Conservation (phyloP, 2,888 invertebrate species). For the Orthonevra nobilis region DNA sequence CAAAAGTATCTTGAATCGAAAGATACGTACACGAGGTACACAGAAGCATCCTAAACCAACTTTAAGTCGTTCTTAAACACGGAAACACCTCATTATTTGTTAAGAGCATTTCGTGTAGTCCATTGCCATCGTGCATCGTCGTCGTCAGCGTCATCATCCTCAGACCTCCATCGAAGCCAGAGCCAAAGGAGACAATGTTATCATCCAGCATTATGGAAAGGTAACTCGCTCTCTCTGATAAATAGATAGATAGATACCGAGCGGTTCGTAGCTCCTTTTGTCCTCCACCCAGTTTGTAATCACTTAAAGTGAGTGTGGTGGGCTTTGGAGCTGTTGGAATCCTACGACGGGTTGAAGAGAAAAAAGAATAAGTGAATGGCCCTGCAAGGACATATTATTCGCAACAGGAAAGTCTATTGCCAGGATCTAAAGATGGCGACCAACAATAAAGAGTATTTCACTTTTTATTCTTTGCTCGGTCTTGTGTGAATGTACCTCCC, state of each 20-base stretch:
- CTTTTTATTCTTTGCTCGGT: slow-evolving; percentile 47
- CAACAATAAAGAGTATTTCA: slow-evolving; percentile 68
- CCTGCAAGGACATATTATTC: slow-evolving; percentile 63
- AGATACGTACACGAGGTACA: too few species aligned
- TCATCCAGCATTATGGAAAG: slow-evolving; percentile 32
- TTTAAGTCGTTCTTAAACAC: slow-evolving; percentile 66
- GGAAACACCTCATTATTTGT: slow-evolving; percentile 69
- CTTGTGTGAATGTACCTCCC: slow-evolving; percentile 20
- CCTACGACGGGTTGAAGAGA: not conserved
- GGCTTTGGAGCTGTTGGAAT: not conserved
- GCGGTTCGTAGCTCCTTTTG: slow-evolving; percentile 40
- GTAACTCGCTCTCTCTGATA: slow-evolving; percentile 24
- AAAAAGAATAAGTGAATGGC: slow-evolving; percentile 57
- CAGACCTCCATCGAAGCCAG: slow-evolving; percentile 29
- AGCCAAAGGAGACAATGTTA: slow-evolving; percentile 60
- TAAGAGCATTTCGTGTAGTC: slow-evolving; percentile 62
- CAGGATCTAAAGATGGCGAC: slow-evolving; percentile 62
- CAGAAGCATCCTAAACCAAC: slow-evolving; percentile 49
- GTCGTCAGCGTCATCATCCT: slow-evolving; percentile 5
- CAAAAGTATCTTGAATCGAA: slow-evolving; percentile 49
- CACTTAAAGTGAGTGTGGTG: slow-evolving; percentile 51
- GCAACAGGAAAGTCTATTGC: slow-evolving; percentile 65
- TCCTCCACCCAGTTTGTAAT: slow-evolving; percentile 56
- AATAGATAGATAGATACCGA: slow-evolving; percentile 34
- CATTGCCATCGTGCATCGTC: slow-evolving; percentile 42